Conservation (phyloP, 2,113 vertebrate species). For the Monarcha castaneiventris region DNA sequence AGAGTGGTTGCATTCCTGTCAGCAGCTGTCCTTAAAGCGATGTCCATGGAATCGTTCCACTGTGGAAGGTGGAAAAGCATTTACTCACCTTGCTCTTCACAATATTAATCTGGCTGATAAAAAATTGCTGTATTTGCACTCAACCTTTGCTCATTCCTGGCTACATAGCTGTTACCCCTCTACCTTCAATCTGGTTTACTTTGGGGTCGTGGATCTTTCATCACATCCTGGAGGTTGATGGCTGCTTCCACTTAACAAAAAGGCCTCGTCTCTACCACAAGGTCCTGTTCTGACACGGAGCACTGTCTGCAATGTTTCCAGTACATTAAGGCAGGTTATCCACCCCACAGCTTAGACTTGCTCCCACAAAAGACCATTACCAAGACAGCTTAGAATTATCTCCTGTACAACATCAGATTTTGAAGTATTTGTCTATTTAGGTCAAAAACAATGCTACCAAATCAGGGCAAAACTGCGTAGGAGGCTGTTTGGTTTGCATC, state of each 20-base stretch:
- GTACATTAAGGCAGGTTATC: not conserved
- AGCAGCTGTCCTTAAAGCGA: not conserved
- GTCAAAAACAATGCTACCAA: not conserved
- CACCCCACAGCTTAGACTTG: not conserved
- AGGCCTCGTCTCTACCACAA: fast-evolving
- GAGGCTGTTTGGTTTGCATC: not conserved
- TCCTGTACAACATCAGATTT: not conserved
- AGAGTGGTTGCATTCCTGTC: not conserved
- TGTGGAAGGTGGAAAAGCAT: not conserved
- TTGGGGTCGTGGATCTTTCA: not conserved
- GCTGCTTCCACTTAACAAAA: not conserved
- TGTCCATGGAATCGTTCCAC: not conserved
- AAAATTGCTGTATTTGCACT: not conserved
- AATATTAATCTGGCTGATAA: not conserved
- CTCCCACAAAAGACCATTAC: not conserved
- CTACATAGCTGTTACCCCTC: not conserved
- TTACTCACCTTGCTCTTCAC: not conserved
- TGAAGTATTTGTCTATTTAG: not conserved
- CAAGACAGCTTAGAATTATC: not conserved
- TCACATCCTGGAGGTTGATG: not conserved
- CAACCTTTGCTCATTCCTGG: not conserved
- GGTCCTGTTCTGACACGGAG: not conserved
- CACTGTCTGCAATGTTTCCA: not conserved
- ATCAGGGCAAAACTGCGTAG: not conserved
- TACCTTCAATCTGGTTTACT: not conserved